A percentile compares a stretch with the other conserved stretches of the same genome.
phyloP scores from a whole-genome alignment of 2,888 invertebrate species.

The Desoria tigrina region DNA sequence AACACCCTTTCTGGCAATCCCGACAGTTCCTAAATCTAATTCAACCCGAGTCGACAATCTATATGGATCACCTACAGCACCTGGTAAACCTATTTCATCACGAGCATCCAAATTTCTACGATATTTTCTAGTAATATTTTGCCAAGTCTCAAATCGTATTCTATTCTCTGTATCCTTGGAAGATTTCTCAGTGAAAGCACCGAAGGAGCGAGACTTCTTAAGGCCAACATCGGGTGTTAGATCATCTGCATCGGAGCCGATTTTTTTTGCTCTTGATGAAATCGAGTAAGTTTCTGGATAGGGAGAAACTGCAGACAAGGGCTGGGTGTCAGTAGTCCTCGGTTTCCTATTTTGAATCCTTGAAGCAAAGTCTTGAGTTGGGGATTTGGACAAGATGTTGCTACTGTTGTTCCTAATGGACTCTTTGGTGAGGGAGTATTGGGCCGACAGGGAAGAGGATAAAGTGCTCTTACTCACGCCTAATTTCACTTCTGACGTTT shows the following conservation, averaged over 20 bases:
- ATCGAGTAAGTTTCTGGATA: conserved; percentile 8
- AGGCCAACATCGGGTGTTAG: conserved; percentile 25
- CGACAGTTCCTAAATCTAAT: not conserved
- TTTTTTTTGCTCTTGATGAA: not conserved
- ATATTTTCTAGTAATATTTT: conserved; percentile 4
- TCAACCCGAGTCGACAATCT: not conserved
- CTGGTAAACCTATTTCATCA: not conserved
- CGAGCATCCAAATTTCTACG: not conserved
- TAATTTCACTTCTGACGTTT: conserved; percentile 38
- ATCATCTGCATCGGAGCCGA: not conserved
- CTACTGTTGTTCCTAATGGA: not conserved
- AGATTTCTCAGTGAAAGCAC: conserved; percentile 50
- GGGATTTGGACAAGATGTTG: not conserved
- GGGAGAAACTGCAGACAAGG: too few relatives aligned
- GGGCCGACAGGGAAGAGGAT: conserved; percentile 33
- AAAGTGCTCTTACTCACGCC: conserved; percentile 46
- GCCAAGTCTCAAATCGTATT: conserved; percentile 18
- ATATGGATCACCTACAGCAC: not conserved
- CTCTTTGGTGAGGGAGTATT: conserved; percentile 30
- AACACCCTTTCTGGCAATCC: conserved; percentile 27
- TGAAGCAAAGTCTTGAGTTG: not conserved
- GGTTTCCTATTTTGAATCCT: not conserved
- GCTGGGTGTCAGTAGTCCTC: not conserved
- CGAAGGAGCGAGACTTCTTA: conserved; percentile 43
- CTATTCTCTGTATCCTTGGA: conserved; percentile 40